Evolutionary conservation across 2,113 vertebrate genomes (phyloP), one percentile per base, ranked within the genome.

Genomic region (Nyctibius bracteatus): DNA sequence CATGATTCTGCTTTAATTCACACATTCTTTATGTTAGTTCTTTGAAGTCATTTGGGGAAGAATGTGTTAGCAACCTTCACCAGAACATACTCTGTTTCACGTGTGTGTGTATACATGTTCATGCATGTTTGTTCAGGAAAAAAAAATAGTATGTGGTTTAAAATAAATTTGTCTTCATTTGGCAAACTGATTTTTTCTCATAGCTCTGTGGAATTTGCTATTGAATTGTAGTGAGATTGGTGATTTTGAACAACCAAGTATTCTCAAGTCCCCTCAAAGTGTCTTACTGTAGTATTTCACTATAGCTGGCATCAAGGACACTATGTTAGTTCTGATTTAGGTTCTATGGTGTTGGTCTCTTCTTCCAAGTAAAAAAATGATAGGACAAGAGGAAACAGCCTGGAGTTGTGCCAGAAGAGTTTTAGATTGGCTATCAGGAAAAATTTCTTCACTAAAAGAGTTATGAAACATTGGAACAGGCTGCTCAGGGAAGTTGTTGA

Each of bases 11-110:
- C 44, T 85, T 94, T 83, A 94, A 95, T 91, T 97, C 96, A 72
- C 73, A 90, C 84, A 80, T 96, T 79, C 63, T 75, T 91, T 91
- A 92, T 93, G 81, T 75, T 87, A 97, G 92, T 92, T 94, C 83
- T 92, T 94, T 96, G 57, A 91, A 96, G 78, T 75, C 96, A 96
- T 96, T 97, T 92, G 84, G 9, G 61, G 81, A 96, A 10, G 31
- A 89, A 87, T 37, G n/a, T n/a, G n/a, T 75, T 96, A 95, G 28
- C 73, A 92, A 61, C 41, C 63, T 83, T 83, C 59, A 54, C n/a
- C 2, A 4, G 44, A 95, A 79, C 33, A 81, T 89, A 87, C 10
- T 59, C 70, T 21, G 28, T 90, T 92, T 90, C 72, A 83, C 88
- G 82, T 3, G 10, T 81, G 46, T 4, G 2, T 46, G 59, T 37